A percentile compares a stretch with the other conserved stretches of the same genome.
Conservation (phyloP, 2,797 vertebrate species). For the Trematocara caparti region DNA sequence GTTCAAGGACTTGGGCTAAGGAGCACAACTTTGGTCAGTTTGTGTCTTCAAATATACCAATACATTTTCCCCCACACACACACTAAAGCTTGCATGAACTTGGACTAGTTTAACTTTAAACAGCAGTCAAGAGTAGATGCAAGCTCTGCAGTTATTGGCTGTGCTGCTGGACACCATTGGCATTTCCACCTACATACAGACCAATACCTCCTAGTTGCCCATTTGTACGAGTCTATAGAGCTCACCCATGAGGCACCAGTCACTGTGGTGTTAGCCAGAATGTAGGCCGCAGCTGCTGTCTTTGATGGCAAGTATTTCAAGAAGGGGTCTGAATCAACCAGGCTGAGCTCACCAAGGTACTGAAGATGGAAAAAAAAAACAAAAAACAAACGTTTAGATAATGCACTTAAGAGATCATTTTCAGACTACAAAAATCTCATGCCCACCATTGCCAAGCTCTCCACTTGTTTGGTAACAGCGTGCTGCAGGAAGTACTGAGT, state of each 20-base stretch:
- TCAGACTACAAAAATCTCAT: neutral
- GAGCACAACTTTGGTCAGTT: neutral
- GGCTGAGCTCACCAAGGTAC: constrained; percentile 93
- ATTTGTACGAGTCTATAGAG: rapidly evolving
- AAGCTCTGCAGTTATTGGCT: neutral
- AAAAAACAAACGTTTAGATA: rapidly evolving
- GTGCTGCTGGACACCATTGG: neutral
- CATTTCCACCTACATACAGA: neutral
- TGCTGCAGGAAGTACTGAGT: constrained; percentile 89
- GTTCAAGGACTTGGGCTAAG: constrained; percentile 80
- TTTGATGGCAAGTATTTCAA: constrained; percentile 93
- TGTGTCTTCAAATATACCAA: neutral
- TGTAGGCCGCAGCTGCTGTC: constrained; percentile 86
- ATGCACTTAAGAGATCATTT: rapidly evolving
- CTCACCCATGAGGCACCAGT: constrained; percentile 80
- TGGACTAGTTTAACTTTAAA: rapidly evolving
- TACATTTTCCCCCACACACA: rapidly evolving
- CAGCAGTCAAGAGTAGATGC: rapidly evolving
- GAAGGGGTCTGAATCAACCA: constrained; percentile 92
- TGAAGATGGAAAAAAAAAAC: constrained; percentile 38
- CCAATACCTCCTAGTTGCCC: neutral
- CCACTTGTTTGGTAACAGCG: constrained; percentile 77
- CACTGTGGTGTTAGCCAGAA: constrained; percentile 84
- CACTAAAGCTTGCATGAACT: neutral
- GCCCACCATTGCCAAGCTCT: constrained; percentile 92